These are phyloP conservation scores for Copidosoma aretas DNA, from an alignment of 2,888 invertebrate species.

Conservation along the genomic window DNA sequence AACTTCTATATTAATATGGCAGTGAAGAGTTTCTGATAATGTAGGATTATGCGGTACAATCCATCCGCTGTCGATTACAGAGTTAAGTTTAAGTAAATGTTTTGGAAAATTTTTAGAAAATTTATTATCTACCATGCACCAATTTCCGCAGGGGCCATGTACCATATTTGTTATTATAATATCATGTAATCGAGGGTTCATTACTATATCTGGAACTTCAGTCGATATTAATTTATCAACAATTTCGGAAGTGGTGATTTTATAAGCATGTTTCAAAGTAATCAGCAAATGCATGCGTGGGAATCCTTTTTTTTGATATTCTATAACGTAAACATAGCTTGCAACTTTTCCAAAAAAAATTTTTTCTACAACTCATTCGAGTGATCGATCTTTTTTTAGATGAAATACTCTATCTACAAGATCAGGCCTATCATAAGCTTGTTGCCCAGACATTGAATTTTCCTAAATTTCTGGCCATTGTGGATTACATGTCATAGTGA, in stretches of 20 bases:
- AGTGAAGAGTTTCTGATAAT: slow-evolving; percentile 41
- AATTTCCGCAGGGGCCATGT: slow-evolving; percentile 55
- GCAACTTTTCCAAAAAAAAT: slow-evolving; percentile 35
- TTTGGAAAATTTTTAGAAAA: slow-evolving; percentile 50
- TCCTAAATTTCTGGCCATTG: slow-evolving; percentile 34
- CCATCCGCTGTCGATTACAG: slow-evolving; percentile 45
- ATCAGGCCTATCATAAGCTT: slow-evolving; percentile 35
- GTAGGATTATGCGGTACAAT: slow-evolving; percentile 48
- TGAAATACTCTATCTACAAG: slow-evolving; percentile 32
- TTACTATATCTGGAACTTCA: slow-evolving; percentile 43
- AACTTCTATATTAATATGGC: slow-evolving; percentile 51
- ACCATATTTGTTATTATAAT: slow-evolving; percentile 55
- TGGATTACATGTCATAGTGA: slow-evolving; percentile 35
- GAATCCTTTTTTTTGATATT: slow-evolving; percentile 36
- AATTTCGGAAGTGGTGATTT: slow-evolving; percentile 38
- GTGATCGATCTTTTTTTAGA: slow-evolving; percentile 33
- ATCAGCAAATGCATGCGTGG: slow-evolving; percentile 31
- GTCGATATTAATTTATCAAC: slow-evolving; percentile 28
- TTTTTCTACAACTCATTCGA: slow-evolving; percentile 35
- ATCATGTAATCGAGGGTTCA: slow-evolving; percentile 19
- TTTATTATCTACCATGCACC: slow-evolving; percentile 42
- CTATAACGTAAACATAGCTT: slow-evolving; percentile 36
- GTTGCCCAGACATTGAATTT: slow-evolving; percentile 29
- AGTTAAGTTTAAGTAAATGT: slow-evolving; percentile 36
- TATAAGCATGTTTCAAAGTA: slow-evolving; percentile 29